These are phyloP conservation scores for Leguminivora glycinivorella DNA, from an alignment of 1,140 invertebrate genomes.

Conservation along the genomic window DNA sequence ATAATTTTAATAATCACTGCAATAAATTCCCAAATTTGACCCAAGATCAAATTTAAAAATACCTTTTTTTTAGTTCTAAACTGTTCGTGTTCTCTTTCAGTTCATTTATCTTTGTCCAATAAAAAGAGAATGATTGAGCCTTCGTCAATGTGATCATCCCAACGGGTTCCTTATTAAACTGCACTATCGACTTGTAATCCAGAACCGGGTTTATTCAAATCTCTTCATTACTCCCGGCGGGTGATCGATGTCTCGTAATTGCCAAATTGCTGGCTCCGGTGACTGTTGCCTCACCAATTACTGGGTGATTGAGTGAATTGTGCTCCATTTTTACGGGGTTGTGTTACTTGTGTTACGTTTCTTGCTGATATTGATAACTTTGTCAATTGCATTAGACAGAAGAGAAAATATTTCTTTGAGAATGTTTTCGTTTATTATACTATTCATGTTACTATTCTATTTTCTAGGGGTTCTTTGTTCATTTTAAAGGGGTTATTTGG, in stretches of 20 bases:
- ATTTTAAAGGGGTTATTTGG: too few relatives aligned
- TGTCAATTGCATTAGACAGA: neutral
- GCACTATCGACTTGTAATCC: neutral
- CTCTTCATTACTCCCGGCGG: conserved; percentile 4
- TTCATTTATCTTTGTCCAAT: neutral
- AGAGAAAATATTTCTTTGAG: neutral
- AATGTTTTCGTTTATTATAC: too few relatives aligned
- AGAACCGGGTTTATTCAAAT: conserved; percentile 20
- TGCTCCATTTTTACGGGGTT: neutral
- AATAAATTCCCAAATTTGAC: neutral
- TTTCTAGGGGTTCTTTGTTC: too few relatives aligned
- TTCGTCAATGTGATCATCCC: neutral
- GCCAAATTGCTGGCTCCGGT: conserved; percentile 5
- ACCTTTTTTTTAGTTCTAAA: too few relatives aligned
- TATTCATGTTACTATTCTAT: too few relatives aligned
- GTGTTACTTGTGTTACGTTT: neutral
- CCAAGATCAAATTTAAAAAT: too few relatives aligned
- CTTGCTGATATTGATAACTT: neutral
- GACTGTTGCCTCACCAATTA: conserved; percentile 20
- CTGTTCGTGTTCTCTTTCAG: neutral
- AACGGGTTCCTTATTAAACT: neutral
- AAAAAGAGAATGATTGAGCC: neutral
- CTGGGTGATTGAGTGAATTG: conserved; percentile 14
- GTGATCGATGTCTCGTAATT: conserved; percentile 11
- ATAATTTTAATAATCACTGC: too few relatives aligned